Percentiles rank a stretch among this genome's conserved stretches.
phyloP scores from a whole-genome alignment of 2,888 invertebrate species.

The Coelogynopora nodosa region DNA sequence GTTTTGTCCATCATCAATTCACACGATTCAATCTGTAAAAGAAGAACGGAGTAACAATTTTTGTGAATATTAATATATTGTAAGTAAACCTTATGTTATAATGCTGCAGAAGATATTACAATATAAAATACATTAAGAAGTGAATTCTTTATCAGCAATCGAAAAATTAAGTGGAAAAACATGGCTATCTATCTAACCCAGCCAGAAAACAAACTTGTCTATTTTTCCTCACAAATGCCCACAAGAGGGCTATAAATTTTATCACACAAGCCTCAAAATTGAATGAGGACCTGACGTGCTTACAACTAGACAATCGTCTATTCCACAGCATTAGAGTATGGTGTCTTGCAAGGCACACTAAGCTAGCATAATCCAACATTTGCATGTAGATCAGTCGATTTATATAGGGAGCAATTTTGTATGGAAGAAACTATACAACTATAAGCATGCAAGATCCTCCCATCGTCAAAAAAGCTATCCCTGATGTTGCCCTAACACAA shows the following conservation, averaged over 20 bases:
- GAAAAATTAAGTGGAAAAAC: background rate
- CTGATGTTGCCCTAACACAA: too few species aligned
- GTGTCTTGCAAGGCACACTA: background rate
- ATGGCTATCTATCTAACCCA: background rate
- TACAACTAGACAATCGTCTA: background rate
- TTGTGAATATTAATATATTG: too few species aligned
- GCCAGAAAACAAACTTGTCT: background rate
- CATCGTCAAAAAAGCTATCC: too few species aligned
- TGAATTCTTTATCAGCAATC: background rate
- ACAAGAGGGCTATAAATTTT: slow-evolving; percentile 25
- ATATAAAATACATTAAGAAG: too few species aligned
- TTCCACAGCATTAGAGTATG: background rate
- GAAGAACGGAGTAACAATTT: too few species aligned
- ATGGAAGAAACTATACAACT: background rate
- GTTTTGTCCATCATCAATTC: slow-evolving; percentile 99
- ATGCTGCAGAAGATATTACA: too few species aligned
- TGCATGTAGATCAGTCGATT: slow-evolving; percentile 13
- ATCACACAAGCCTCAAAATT: slow-evolving; percentile 19
- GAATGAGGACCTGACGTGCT: slow-evolving; percentile 4
- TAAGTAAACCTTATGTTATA: too few species aligned
- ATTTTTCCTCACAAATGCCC: background rate
- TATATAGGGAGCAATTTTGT: background rate
- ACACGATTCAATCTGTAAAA: slow-evolving; percentile 66
- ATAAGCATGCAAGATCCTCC: background rate
- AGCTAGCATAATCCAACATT: slow-evolving; percentile 24